These are phyloP conservation scores for Acanthiza pusilla DNA, from an alignment of 2,797 vertebrate species.

Conservation along the genomic window DNA sequence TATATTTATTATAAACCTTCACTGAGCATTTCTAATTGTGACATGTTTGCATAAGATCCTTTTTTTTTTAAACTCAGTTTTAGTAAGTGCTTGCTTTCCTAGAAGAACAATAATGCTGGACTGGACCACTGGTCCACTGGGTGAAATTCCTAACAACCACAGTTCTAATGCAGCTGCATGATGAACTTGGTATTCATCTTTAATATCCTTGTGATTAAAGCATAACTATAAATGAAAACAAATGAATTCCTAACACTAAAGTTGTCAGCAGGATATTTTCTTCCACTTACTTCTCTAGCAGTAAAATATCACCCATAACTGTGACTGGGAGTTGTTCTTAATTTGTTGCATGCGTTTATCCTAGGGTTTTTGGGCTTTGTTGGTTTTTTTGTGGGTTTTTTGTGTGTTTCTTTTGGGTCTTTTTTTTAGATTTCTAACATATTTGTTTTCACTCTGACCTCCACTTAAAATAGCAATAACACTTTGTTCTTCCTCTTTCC, in stretches of 20 bases:
- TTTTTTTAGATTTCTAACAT: not conserved
- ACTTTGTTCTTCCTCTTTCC: not conserved
- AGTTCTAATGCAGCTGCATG: not conserved
- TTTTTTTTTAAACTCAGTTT: not conserved
- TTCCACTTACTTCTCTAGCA: not conserved
- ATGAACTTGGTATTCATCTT: not conserved
- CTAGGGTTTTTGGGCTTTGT: not conserved
- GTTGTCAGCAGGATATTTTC: not conserved
- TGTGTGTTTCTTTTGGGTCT: not conserved
- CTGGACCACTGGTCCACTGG: not conserved
- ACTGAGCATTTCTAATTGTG: not conserved
- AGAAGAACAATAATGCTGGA: not conserved
- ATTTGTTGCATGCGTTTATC: not conserved
- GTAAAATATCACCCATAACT: not conserved
- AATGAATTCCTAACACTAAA: not conserved
- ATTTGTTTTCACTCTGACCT: not conserved
- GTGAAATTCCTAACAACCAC: not conserved
- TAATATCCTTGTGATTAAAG: conserved; percentile 1
- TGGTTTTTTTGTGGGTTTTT: too few relatives aligned
- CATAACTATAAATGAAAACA: not conserved
- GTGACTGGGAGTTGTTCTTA: not conserved
- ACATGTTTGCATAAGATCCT: not conserved
- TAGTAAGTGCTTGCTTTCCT: not conserved
- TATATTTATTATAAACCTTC: conserved; percentile 17
- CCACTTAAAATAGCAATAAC: not conserved